phyloP scores from a whole-genome alignment of 2,113 vertebrate species.

The Brachypteracias leptosomus region DNA sequence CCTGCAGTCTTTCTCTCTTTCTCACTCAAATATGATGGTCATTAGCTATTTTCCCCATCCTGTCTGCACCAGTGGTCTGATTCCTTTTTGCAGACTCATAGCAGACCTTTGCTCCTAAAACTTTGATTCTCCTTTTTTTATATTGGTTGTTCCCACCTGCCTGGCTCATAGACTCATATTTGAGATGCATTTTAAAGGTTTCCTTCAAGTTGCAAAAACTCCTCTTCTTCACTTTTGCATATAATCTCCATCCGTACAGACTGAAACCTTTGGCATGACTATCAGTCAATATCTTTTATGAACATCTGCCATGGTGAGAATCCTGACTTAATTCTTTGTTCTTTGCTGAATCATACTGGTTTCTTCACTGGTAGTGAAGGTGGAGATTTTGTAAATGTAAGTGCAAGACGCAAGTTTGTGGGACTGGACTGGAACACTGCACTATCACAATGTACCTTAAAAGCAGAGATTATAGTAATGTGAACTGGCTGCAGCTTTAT shows the following conservation, averaged over 20 bases:
- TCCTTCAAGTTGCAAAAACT: not conserved
- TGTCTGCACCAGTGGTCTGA: not conserved
- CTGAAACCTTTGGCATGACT: not conserved
- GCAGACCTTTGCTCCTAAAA: not conserved
- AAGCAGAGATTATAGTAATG: not conserved
- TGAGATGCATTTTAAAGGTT: not conserved
- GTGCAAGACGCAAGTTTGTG: fast-evolving
- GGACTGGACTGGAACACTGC: not conserved
- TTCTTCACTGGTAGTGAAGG: not conserved
- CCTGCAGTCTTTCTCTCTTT: not conserved
- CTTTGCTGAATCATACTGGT: not conserved
- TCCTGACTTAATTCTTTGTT: not conserved
- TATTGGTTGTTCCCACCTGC: not conserved
- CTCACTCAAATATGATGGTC: not conserved
- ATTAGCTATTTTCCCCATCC: not conserved
- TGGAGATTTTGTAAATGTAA: not conserved
- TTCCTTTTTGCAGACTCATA: not conserved
- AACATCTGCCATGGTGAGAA: not conserved
- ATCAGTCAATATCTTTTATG: not conserved
- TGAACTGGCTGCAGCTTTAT: not conserved
- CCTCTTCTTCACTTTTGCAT: not conserved
- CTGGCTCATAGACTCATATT: not conserved
- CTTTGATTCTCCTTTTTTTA: not conserved
- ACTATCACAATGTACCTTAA: not conserved
- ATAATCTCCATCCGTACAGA: not conserved